phyloP scores from a whole-genome alignment of 2,113 vertebrate genomes.

The Oncorhynchus mykiss region DNA sequence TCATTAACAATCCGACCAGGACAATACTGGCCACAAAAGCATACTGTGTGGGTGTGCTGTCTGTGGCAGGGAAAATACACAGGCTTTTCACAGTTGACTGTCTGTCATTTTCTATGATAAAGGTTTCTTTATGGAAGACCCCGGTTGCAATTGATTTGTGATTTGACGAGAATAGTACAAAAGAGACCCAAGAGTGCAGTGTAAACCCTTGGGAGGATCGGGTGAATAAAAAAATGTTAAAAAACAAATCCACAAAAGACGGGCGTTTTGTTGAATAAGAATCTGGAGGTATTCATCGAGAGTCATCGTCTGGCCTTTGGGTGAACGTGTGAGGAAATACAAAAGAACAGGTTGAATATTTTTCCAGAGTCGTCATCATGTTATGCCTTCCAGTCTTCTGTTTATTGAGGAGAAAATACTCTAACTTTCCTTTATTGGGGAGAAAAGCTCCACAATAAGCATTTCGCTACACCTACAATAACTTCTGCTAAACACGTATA shows the following conservation, averaged over 20 bases:
- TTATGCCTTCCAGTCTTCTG: neutral
- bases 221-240: slow-evolving; percentile 60
- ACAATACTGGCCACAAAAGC: slow-evolving; percentile 59
- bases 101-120: slow-evolving; percentile 69
- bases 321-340: slow-evolving; percentile 48
- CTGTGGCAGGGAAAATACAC: slow-evolving; percentile 33
- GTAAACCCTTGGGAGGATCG: slow-evolving; percentile 53
- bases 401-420: neutral
- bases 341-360: slow-evolving; percentile 47
- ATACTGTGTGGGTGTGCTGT: slow-evolving; percentile 60
- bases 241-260: slow-evolving; percentile 57
- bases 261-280: slow-evolving; percentile 49
- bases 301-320: slow-evolving; percentile 47
- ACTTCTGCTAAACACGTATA: no score
- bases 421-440: no score
- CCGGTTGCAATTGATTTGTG: slow-evolving; percentile 66
- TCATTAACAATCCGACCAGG: slow-evolving; percentile 63
- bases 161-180: slow-evolving; percentile 57
- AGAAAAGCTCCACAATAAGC: no score
- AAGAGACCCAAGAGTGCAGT: slow-evolving; percentile 58
- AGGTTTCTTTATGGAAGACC: slow-evolving; percentile 56
- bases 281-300: slow-evolving; percentile 61
- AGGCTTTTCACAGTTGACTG: slow-evolving; percentile 60
- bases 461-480: no score
- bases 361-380: neutral